These are phyloP conservation scores for Anthopleura xanthogrammica DNA, from an alignment of 92 coral and sea anemone species.

Conservation along the genomic window DNA sequence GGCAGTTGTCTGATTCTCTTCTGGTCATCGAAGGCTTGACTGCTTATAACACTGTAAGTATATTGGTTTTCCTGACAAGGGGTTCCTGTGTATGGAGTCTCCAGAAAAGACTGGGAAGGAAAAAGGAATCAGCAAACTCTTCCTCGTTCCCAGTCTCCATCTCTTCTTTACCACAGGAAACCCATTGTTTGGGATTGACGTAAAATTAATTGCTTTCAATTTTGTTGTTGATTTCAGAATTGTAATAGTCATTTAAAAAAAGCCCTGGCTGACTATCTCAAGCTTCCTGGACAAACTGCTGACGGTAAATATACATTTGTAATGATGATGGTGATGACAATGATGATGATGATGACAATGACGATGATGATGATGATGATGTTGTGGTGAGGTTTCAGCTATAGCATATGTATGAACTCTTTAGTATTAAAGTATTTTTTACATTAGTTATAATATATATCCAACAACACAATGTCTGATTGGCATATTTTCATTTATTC, in stretches of 20 bases:
- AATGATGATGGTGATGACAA: too few relatives aligned
- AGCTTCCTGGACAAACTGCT: slow-evolving; percentile 42
- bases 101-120: background rate
- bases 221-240: slow-evolving; percentile 28
- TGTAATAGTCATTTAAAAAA: slow-evolving; percentile 52
- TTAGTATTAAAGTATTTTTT: too few relatives aligned
- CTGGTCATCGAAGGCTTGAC: slow-evolving; percentile 63
- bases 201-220: background rate
- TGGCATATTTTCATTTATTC: background rate
- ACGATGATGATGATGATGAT: background rate
- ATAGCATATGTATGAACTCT: background rate
- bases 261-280: slow-evolving; percentile 48
- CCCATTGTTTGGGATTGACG: background rate
- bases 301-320: slow-evolving; percentile 25
- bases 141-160: background rate
- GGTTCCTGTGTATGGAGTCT: background rate
- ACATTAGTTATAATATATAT: too few relatives aligned
- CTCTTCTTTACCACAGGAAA: slow-evolving; percentile 3
- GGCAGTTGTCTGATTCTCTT: slow-evolving; percentile 18
- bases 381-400: too few relatives aligned
- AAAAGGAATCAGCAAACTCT: too few relatives aligned
- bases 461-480: too few relatives aligned
- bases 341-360: too few relatives aligned
- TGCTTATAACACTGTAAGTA: slow-evolving; percentile 56
- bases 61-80: background rate